phyloP scores from a whole-genome alignment of 2,797 vertebrate genomes.

The Coregonus sp. region DNA sequence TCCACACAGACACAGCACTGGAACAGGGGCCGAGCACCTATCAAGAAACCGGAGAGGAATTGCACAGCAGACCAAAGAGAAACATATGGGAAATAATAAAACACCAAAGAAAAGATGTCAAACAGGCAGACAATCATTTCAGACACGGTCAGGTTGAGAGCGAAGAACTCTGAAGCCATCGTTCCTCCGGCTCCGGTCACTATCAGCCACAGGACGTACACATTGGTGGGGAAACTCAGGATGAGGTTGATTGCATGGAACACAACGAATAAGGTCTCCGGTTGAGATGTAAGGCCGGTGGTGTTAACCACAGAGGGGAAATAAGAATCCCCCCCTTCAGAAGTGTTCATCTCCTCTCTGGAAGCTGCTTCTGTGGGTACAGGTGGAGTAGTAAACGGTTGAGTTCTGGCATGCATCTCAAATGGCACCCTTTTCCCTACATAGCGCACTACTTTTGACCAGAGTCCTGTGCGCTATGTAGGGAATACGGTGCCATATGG shows the following conservation, averaged over 20 bases:
- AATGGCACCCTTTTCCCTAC: too few species aligned
- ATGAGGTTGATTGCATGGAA: not conserved
- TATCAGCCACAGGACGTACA: too few species aligned
- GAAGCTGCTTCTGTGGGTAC: too few species aligned
- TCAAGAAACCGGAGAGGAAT: conserved; percentile 11
- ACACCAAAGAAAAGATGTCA: not conserved
- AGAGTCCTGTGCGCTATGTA: too few species aligned
- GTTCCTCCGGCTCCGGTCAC: too few species aligned
- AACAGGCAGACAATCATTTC: conserved; percentile 23
- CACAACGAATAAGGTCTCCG: not conserved
- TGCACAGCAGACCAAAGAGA: too few species aligned
- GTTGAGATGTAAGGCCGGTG: not conserved
- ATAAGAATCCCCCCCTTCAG: not conserved
- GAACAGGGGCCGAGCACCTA: conserved; percentile 19
- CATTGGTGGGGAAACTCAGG: conserved; percentile 17
- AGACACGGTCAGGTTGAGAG: not conserved
- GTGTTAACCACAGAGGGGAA: not conserved
- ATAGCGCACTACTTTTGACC: too few species aligned
- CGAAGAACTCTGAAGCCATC: too few species aligned
- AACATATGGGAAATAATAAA: rapidly evolving
- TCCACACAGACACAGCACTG: conserved; percentile 36
- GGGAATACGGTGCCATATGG: too few species aligned
- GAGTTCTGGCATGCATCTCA: too few species aligned
- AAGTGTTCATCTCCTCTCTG: not conserved
- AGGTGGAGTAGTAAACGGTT: too few species aligned